These are phyloP conservation scores for Eudemis profundana DNA, from an alignment of 2,888 invertebrate genomes.

Conservation along the genomic window DNA sequence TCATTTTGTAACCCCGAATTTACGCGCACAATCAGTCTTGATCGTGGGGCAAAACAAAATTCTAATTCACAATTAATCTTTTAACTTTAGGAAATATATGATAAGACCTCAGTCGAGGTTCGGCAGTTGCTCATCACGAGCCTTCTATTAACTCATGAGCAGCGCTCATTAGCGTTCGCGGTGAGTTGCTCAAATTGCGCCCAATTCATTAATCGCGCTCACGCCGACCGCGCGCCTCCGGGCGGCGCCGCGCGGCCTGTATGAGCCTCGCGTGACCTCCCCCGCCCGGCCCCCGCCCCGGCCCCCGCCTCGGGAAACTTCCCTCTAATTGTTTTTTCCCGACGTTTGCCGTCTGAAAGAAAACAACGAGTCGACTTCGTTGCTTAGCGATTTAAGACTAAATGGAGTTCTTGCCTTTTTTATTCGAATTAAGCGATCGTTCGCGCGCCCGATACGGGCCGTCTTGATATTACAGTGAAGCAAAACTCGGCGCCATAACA, in stretches of 20 bases:
- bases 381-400: constrained; percentile 56
- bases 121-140: constrained; percentile 3
- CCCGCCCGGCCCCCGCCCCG: constrained; percentile 48
- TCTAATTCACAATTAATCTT: not conserved
- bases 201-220: constrained; percentile 43
- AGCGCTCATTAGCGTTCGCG: constrained; percentile 31
- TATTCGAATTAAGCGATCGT: constrained; percentile 45
- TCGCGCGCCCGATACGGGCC: constrained; percentile 21
- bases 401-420: constrained; percentile 50
- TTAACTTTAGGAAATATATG: no score
- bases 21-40: not conserved
- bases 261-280: constrained; percentile 44
- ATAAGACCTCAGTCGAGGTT: not conserved
- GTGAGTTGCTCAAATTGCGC: constrained; percentile 34
- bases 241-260: constrained; percentile 11
- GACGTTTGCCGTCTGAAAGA: constrained; percentile 58
- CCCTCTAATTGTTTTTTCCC: constrained; percentile 63
- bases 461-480: constrained; percentile 7
- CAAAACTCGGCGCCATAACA: constrained; percentile 18
- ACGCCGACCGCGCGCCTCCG: constrained; percentile 44
- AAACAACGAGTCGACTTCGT: constrained; percentile 58
- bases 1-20: no score
- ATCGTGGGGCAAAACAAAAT: not conserved
- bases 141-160: constrained; percentile 23
- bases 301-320: constrained; percentile 50